Evolutionary conservation across 1,140 invertebrate genomes (phyloP).

Genomic region (Meloidogyne exigua): DNA sequence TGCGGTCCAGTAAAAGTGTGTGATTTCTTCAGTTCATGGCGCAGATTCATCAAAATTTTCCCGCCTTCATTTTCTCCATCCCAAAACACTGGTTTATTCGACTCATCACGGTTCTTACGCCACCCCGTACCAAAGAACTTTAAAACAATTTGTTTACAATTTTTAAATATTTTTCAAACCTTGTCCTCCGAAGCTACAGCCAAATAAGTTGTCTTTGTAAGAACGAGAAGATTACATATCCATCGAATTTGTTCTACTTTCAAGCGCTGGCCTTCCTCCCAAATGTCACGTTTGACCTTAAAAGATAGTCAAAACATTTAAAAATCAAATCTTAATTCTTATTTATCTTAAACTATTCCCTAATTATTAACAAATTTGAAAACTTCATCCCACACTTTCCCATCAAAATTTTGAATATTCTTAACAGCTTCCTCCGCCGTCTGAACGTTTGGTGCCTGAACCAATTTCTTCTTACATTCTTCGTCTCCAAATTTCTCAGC

Average conservation of each 20-base stretch:
- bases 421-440: constrained; percentile 55
- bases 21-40: constrained; percentile 36
- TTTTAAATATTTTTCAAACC: constrained; percentile 25
- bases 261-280: constrained; percentile 51
- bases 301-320: no score
- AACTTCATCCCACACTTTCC: constrained; percentile 50
- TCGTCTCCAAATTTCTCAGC: constrained; percentile 51
- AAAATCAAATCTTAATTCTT: no score
- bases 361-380: background rate
- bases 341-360: no score
- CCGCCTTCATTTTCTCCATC: constrained; percentile 54
- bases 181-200: constrained; percentile 57
- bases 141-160: background rate
- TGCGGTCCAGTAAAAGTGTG: constrained; percentile 41
- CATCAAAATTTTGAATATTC: constrained; percentile 49
- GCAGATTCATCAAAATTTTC: constrained; percentile 53
- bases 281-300: constrained; percentile 43
- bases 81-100: constrained; percentile 58
- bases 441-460: constrained; percentile 35
- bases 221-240: constrained; percentile 49
- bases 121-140: constrained; percentile 57
- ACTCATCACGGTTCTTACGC: constrained; percentile 59
- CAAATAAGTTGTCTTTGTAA: constrained; percentile 45
- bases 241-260: constrained; percentile 53
- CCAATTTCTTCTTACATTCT: constrained; percentile 53